Evolutionary conservation across 2,888 invertebrate genomes (phyloP), one percentile per base, ranked within the genome.

Genomic region (Pollenia angustigena): DNA sequence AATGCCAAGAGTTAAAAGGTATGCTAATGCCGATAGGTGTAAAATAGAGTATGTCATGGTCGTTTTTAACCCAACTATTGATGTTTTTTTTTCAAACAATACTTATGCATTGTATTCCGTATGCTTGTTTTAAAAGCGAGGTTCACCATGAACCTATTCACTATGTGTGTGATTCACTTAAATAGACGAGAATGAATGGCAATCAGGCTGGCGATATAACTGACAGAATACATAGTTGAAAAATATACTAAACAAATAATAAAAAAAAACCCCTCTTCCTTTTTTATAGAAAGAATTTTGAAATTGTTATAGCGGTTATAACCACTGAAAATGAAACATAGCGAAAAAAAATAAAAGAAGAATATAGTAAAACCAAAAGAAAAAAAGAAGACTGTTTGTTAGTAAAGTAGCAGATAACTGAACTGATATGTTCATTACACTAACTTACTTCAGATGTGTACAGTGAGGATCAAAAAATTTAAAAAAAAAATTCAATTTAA

Each of bases 91-190:
- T 50, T 60, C 68, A 18, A 87, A 84, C 87, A 87, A 84, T 84
- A 48, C 76, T 74, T 72, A 60, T 81, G 74, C 69, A 71, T 81
- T 83, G 58, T 66, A 23, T 64, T 16, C 66, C 58, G 78, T 72
- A 23, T 75, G 72, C 56, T 72, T 50, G 64, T 64, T 64, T 32
- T 50, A 52, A 83, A 80, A 66, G 64, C 64, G 66, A 87, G 81
- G 72, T 78, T 84, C 72, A 74, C 87, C 87, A 87, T 81, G 87
- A 81, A 87, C 66, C 84, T 52, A 60, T 86, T 81, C 60, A 82
- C 75, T 69, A 23, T n/a, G 48, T 72, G 10, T 66, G 58, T 64
- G 58, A 69, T 75, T 81, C 48, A 71, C 64, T 66, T 71, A 76
- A 72, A 82, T 44, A 68, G 75, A 56, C 54, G 40, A 71, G 56